phyloP scores from a whole-genome alignment of 2,888 invertebrate species.

The Ctena decussata region DNA sequence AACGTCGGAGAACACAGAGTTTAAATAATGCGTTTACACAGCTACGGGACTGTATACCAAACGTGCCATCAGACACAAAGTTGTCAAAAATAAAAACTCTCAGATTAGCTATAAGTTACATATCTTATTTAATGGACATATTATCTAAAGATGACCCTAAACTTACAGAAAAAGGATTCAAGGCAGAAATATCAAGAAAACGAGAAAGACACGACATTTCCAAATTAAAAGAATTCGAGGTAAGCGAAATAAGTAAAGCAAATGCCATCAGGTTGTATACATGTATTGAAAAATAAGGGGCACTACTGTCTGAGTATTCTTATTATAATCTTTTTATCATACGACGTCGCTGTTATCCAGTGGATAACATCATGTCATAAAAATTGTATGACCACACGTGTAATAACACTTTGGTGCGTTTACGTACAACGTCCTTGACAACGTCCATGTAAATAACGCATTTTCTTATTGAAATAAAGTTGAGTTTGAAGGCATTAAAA shows the following conservation, averaged over 20 bases:
- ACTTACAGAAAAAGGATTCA: constrained; percentile 90
- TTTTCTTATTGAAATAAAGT: too few relatives aligned
- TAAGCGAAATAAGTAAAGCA: not conserved
- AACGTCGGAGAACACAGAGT: constrained; percentile 95
- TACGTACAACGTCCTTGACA: too few relatives aligned
- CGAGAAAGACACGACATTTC: constrained; percentile 60
- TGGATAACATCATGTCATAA: too few relatives aligned
- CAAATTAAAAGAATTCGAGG: constrained; percentile 9
- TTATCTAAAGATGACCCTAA: constrained; percentile 93
- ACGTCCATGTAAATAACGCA: too few relatives aligned
- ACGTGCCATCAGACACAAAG: constrained; percentile 98
- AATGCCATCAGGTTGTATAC: too few relatives aligned
- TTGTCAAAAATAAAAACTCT: constrained; percentile 98
- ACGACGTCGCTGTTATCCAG: too few relatives aligned
- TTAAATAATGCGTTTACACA: constrained; percentile 98
- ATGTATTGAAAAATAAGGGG: too few relatives aligned
- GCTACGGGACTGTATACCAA: constrained; percentile 97
- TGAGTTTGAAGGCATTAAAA: too few relatives aligned
- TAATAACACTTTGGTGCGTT: too few relatives aligned
- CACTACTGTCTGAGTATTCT: too few relatives aligned
- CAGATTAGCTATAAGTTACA: constrained; percentile 91
- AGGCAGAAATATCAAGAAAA: constrained; percentile 92
- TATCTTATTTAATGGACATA: constrained; percentile 95
- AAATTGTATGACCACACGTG: too few relatives aligned
- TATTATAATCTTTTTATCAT: too few relatives aligned